Base-by-base conservation (phyloP, 2,888 invertebrate genomes). In the Aphodius sticticus region DNA sequence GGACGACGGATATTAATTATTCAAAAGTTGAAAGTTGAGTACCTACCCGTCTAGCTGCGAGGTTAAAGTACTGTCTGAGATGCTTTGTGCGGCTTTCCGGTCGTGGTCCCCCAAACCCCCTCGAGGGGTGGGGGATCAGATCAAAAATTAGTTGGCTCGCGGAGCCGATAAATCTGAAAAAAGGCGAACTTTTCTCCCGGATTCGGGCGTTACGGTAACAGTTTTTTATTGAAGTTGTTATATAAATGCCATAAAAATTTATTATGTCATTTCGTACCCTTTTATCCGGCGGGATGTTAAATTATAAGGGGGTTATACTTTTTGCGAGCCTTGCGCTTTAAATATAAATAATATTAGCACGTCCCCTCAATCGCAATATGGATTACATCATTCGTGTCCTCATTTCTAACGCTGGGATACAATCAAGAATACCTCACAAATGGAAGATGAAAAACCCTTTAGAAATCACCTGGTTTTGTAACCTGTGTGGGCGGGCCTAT, bases 201-300 rank as follows among this genome's bases (percentile, higher is more conserved):
- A 26, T 53, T 7, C 53, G 7, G 53, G 53, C 53, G 53, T 53
- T 53, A 53, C 53, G 53, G 53, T 53, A 53, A 53, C 53, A 53
- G 26, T 53, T 53, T 53, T 53, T 53, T 53, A 53, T 53, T 53
- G 53, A 53, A 53, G 53, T 53, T 53, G 53, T 53, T 53, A 53
- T 53, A 53, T 53, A 53, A 53, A 53, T 53, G 53, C 53, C 12
- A 53, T 53, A 53, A 53, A 53, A 53, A 53, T 53, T 53, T 53
- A 53, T 53, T 53, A 53, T 53, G 53, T 53, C 53, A 53, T 53
- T 53, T 53, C 53, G 53, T 53, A 53, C 53, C 53, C 53, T 53
- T 53, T 53, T 53, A 53, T 53, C 53, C 53, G 53, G 53, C 12
- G 9, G 7, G 53, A 53, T 53, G 53, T 53, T 53, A 53, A 53